A percentile compares a stretch with the other conserved stretches of the same genome.
Evolutionary conservation across 2,797 vertebrate species (phyloP).

Genomic region (Paedocypris micromegethes): DNA sequence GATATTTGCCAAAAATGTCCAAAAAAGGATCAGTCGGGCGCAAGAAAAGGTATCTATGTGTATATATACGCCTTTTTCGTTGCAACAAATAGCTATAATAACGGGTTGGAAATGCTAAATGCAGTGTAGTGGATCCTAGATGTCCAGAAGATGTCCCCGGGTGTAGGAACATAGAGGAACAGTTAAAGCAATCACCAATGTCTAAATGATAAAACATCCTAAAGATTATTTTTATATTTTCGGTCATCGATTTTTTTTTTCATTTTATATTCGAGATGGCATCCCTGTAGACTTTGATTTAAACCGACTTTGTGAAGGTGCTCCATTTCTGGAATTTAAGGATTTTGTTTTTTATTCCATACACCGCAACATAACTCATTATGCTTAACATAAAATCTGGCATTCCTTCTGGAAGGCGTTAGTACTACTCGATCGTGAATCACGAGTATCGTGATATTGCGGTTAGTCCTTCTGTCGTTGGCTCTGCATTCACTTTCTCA

Average conservation of each 20-base stretch:
- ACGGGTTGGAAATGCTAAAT: background rate
- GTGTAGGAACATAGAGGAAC: background rate
- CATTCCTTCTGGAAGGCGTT: background rate
- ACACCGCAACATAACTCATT: background rate
- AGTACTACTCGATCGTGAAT: background rate
- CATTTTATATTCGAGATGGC: too few relatives aligned
- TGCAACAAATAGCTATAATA: background rate
- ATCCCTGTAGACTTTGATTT: slow-evolving; percentile 1
- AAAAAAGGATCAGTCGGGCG: slow-evolving; percentile 86
- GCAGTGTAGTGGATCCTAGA: slow-evolving; percentile 1
- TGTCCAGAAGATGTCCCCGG: slow-evolving; percentile 38
- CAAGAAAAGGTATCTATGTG: slow-evolving; percentile 84
- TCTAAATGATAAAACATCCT: too few relatives aligned
- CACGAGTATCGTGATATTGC: background rate
- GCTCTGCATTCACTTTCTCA: background rate
- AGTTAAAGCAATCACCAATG: too few relatives aligned
- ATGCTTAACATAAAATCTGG: slow-evolving; percentile 8
- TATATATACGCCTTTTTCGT: background rate
- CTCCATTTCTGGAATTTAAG: background rate
- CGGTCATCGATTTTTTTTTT: too few relatives aligned
- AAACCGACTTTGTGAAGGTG: slow-evolving; percentile 15
- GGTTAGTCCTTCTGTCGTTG: background rate
- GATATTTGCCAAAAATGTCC: slow-evolving; percentile 94
- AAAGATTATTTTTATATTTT: too few relatives aligned
- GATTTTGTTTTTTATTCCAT: background rate